These are phyloP conservation scores for Melanitta fusca DNA, from an alignment of 2,797 vertebrate species.

Conservation along the genomic window DNA sequence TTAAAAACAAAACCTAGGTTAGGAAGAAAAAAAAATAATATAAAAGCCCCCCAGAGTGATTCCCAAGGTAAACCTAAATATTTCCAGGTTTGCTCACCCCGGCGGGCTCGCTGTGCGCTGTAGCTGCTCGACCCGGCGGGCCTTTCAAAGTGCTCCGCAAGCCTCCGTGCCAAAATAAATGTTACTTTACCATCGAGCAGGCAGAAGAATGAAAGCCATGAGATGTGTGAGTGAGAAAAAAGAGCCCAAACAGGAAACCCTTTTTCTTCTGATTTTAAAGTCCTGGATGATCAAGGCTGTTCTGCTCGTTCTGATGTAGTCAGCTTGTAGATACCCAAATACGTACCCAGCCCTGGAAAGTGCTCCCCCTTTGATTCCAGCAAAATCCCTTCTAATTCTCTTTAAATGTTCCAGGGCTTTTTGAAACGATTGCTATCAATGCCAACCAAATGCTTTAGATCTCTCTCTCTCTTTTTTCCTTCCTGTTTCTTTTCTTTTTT, in stretches of 20 bases:
- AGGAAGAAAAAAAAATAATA: background rate
- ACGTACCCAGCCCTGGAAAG: background rate
- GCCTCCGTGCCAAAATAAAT: slow-evolving; percentile 27
- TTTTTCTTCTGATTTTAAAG: slow-evolving; percentile 51
- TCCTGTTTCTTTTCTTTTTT: background rate
- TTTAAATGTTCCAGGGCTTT: slow-evolving; percentile 74
- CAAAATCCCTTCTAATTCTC: slow-evolving; percentile 72
- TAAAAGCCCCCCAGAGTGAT: background rate
- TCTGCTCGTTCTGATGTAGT: slow-evolving; percentile 39
- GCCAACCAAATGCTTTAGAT: slow-evolving; percentile 61
- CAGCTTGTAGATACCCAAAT: slow-evolving; percentile 19
- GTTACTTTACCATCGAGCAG: background rate
- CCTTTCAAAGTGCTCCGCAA: background rate
- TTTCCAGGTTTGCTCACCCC: slow-evolving; percentile 29
- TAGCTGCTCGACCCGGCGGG: background rate
- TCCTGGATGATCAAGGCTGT: slow-evolving; percentile 43
- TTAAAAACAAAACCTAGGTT: background rate
- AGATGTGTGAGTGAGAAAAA: slow-evolving; percentile 8
- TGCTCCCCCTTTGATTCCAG: slow-evolving; percentile 62
- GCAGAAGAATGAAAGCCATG: background rate
- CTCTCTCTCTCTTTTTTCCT: background rate
- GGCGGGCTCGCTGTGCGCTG: rapidly evolving
- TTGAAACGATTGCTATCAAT: slow-evolving; percentile 70
- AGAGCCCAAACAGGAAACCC: slow-evolving; percentile 31
- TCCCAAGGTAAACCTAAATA: background rate